Percentiles rank a stretch among this genome's conserved stretches.
These are phyloP conservation scores for Tinamus guttatus DNA, from an alignment of 2,113 vertebrate species.

Conservation along the genomic window DNA sequence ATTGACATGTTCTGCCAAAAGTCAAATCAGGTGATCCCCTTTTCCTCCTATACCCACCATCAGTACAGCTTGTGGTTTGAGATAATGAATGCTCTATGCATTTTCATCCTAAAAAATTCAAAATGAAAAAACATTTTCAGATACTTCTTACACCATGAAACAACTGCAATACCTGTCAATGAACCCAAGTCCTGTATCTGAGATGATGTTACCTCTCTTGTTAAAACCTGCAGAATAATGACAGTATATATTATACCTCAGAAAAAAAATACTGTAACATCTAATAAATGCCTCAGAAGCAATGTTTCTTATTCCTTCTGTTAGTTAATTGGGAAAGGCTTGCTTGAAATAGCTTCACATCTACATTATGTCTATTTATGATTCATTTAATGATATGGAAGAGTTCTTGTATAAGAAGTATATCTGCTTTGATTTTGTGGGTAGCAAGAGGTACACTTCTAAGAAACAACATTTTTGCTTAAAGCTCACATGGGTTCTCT, in stretches of 20 bases:
- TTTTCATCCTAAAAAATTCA: background rate
- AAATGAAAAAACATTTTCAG: background rate
- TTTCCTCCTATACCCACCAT: background rate
- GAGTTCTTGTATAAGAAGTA: background rate
- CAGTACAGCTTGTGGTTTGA: background rate
- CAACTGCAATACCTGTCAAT: background rate
- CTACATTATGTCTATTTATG: background rate
- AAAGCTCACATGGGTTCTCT: background rate
- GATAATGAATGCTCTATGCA: background rate
- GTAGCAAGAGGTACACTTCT: background rate
- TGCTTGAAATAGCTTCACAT: background rate
- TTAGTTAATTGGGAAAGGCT: background rate
- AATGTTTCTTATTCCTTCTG: background rate
- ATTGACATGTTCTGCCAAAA: constrained; percentile 2
- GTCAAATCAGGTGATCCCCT: background rate
- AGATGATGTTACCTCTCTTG: background rate
- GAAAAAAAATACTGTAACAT: background rate
- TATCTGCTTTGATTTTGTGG: background rate
- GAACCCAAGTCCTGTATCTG: background rate
- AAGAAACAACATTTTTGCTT: background rate
- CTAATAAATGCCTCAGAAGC: background rate
- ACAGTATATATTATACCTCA: background rate
- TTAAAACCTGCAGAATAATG: background rate
- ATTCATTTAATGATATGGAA: background rate
- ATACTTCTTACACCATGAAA: background rate